Evolutionary conservation across 2,113 vertebrate species (phyloP).

Genomic region (Aldabrachelys gigantea): DNA sequence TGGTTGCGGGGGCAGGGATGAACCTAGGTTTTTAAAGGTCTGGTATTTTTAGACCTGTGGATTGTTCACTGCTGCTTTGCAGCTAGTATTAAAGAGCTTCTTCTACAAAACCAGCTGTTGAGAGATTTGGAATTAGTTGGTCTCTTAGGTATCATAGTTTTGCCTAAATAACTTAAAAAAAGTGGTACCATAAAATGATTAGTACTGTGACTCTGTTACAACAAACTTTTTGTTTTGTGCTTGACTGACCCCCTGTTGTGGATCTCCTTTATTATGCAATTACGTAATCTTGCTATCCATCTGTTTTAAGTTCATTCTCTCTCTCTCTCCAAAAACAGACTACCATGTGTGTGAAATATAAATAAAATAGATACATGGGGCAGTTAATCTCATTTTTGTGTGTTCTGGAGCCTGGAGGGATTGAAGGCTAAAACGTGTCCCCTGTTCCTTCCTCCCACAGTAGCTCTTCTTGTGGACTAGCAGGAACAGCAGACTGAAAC

Average conservation of each 20-base stretch:
- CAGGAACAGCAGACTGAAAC: background rate
- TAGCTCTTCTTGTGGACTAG: background rate
- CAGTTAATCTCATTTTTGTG: background rate
- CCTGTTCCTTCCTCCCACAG: background rate
- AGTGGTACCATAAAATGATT: background rate
- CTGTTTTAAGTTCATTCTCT: too few relatives aligned
- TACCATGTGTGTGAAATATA: background rate
- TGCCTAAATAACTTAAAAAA: background rate
- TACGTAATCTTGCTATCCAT: background rate
- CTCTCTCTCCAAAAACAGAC: too few relatives aligned
- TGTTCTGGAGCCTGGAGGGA: background rate
- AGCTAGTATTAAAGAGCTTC: background rate
- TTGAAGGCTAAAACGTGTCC: background rate
- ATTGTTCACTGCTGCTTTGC: background rate
- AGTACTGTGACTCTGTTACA: background rate
- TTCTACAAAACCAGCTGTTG: background rate
- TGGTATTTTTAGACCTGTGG: background rate
- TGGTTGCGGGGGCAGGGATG: background rate
- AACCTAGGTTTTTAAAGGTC: background rate
- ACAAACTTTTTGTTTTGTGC: background rate
- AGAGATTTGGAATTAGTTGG: background rate
- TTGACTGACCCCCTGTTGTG: background rate
- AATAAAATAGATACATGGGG: background rate
- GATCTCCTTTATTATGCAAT: background rate
- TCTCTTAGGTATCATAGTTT: background rate